Base-by-base conservation (phyloP, 2,888 invertebrate species). In the Himalopsyche kuldschensis region DNA sequence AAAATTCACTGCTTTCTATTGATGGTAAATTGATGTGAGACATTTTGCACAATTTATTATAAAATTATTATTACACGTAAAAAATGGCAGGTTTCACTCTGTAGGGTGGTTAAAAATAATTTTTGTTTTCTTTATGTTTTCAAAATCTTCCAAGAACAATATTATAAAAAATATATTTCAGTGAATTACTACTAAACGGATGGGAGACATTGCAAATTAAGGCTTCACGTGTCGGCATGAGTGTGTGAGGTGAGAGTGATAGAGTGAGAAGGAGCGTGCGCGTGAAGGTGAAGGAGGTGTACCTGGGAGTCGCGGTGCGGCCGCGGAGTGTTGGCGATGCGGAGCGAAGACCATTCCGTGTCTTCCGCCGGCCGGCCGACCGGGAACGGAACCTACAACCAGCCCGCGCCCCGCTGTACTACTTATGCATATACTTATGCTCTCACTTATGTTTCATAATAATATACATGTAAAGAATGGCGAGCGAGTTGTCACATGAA, bases 351-450 rank as follows among this genome's bases (percentile, higher is more conserved):
- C 93, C 93, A 93, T 93, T 90, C 93, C 93, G 90, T 93, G 93
- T 89, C 93, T 92, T 91, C 93, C 93, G 88, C 93, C 93, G 90
- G 92, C 91, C 90, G 93, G 93, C 90, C 93, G 92, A 90, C 93
- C 93, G 89, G 93, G 93, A 91, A 93, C 90, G 90, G 93, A 92
- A 91, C 93, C 93, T 93, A 92, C 84, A 87, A 85, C 80, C 84
- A 86, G 82, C 85, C 83, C 83, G 84, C 79, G 82, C 84, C 80
- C 83, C 55, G 55, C 55, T 55, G 55, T 55, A 55, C 55, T 55
- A 55, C 55, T 55, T 55, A 55, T 55, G 24, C 15, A 20, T 55
- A 55, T 55, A 6, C 24, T 55, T 20, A 55, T 10, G 55, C 55
- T 55, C 24, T 55, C 55, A 55, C 24, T 55, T 20, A 55, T 55